Base-by-base conservation (phyloP, 2,113 vertebrate genomes). In the Peromyscus polionotus region DNA sequence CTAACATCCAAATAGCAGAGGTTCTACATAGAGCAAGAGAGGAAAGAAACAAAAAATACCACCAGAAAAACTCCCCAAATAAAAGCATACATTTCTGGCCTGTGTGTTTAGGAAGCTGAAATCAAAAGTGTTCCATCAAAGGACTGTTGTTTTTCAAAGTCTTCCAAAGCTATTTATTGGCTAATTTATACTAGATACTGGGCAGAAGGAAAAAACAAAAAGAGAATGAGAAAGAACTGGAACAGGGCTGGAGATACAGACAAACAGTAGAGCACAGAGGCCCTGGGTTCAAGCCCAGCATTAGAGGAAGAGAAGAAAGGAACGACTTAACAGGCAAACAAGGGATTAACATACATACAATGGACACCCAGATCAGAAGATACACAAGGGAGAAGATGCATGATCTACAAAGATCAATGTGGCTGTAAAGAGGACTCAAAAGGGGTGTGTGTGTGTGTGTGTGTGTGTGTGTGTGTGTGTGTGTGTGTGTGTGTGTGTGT, bases 121-220 rank as follows among this genome's bases (percentile, higher is more conserved):
- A 89, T 91, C 12, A 91, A 13, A 24, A 26, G 45, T 39, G 13
- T 36, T 19, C 33, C 19, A 24, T 24, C 28, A 84, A 63, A 61
- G 59, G 36, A 31, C 10, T 57, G 65, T n/a, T 31, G 2, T 75
- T 85, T 75, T 70, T 91, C 90, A 88, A 89, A 89, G 76, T 24
- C 51, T 77, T 54, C 54, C 3, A 84, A 39, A 24, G 31, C n/a
- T 24, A 59, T 1, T 85, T 24, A 59, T 1, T 85, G 9, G 48
- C n/a, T 83, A 70, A 61, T 83, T 93, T 72, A 73, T 20, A 73
- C 28, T 67, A 83, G 5, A 95, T 48, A 88, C 36, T 94, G 75
- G 22, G 54, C 12, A 93, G 77, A 80, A 96, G 95, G 75, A 17
- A 67, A 73, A 79, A 81, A 59, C 19, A 67, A 61, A 83, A 83